Conservation (phyloP, 2,113 vertebrate genomes). For the Bettongia penicillata region DNA sequence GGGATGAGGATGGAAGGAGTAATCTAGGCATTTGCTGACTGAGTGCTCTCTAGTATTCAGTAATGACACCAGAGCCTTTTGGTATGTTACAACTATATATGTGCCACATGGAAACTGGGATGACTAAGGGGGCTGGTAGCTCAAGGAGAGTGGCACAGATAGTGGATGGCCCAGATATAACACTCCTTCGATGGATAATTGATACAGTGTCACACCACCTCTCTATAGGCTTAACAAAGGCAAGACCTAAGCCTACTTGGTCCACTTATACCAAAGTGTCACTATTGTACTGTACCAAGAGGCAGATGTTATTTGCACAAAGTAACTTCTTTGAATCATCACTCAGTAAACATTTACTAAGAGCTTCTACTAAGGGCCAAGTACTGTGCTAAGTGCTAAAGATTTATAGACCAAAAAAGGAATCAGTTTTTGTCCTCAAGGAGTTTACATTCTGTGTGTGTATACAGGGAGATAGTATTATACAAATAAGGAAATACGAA, state of each 20-base stretch:
- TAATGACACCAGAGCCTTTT: background rate
- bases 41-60: background rate
- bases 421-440: background rate
- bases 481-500: background rate
- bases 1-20: background rate
- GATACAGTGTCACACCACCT: background rate
- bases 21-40: background rate
- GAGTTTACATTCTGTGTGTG: background rate
- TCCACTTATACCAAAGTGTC: background rate
- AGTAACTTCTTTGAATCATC: background rate
- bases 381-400: background rate
- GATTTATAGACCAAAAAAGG: background rate
- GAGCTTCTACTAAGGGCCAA: background rate
- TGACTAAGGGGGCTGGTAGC: background rate
- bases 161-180: background rate
- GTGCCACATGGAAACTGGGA: background rate
- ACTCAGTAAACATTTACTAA: background rate
- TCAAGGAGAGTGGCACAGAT: background rate
- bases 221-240: background rate
- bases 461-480: background rate
- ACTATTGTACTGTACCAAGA: background rate
- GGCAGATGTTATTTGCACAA: background rate
- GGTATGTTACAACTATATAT: background rate
- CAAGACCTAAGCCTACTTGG: background rate
- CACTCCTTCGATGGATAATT: background rate